Conservation (phyloP, 1,140 invertebrate genomes). For the Drosophila tristis region DNA sequence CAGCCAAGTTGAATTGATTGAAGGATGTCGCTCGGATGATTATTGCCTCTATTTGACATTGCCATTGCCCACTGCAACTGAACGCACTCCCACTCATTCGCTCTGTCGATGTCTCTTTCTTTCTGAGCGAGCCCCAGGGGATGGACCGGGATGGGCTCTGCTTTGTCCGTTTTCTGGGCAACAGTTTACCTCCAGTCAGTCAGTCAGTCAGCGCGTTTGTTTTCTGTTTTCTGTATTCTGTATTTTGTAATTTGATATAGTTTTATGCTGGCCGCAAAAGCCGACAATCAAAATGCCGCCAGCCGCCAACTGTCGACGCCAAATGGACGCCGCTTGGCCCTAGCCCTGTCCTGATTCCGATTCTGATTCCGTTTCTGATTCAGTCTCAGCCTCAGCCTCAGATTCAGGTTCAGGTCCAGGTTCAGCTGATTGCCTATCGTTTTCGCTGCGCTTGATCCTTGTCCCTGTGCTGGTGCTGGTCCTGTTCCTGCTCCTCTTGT, state of each 20-base stretch:
- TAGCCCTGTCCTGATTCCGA: slow-evolving; percentile 16
- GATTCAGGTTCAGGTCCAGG: background rate
- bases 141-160: background rate
- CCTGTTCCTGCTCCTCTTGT: background rate
- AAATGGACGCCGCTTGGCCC: slow-evolving; percentile 34
- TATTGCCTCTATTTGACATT: too few species aligned
- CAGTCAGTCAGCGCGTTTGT: background rate
- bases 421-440: slow-evolving; percentile 74
- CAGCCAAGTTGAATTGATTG: too few species aligned
- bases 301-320: slow-evolving; percentile 58
- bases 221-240: background rate
- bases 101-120: background rate
- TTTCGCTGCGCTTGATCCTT: slow-evolving; percentile 31
- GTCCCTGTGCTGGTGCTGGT: too few species aligned
- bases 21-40: too few species aligned
- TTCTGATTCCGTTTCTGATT: slow-evolving; percentile 24
- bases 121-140: background rate
- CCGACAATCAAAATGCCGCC: slow-evolving; percentile 72
- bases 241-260: slow-evolving; percentile 74
- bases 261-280: slow-evolving; percentile 73
- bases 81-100: background rate
- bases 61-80: too few species aligned
- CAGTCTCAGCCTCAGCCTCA: background rate
- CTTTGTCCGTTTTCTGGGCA: slow-evolving; percentile 12
- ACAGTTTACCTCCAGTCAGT: slow-evolving; percentile 2